phyloP scores from a whole-genome alignment of 2,888 invertebrate species.

The Tenthredo amoena region DNA sequence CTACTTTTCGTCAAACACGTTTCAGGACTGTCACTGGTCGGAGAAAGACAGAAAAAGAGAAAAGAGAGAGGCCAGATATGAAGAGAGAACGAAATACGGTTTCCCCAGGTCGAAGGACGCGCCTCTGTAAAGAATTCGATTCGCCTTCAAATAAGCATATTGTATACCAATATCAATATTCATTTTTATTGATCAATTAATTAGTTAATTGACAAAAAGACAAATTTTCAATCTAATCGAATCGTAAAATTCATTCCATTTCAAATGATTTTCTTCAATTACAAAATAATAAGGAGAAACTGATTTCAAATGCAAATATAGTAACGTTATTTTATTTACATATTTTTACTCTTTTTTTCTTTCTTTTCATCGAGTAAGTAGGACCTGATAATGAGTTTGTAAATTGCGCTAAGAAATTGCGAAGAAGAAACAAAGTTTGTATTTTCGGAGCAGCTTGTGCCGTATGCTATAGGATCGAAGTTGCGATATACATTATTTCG shows the following conservation, averaged over 20 bases:
- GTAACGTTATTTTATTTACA: neutral
- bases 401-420: neutral
- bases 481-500: neutral
- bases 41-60: conserved; percentile 11
- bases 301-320: neutral
- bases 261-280: neutral
- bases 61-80: neutral
- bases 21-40: conserved; percentile 48
- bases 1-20: conserved; percentile 52
- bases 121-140: conserved; percentile 8
- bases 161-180: neutral
- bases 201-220: neutral
- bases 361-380: too few species aligned
- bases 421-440: neutral
- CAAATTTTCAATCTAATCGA: neutral
- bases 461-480: neutral
- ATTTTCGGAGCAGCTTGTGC: neutral
- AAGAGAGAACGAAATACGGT: conserved; percentile 13
- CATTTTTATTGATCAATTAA: neutral
- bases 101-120: conserved; percentile 45
- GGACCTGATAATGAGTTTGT: neutral
- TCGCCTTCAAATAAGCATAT: neutral
- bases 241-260: neutral
- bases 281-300: neutral
- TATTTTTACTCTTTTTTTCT: too few species aligned